These are phyloP conservation scores for Corvus hawaiiensis DNA, from an alignment of 2,113 vertebrate genomes.

Conservation along the genomic window DNA sequence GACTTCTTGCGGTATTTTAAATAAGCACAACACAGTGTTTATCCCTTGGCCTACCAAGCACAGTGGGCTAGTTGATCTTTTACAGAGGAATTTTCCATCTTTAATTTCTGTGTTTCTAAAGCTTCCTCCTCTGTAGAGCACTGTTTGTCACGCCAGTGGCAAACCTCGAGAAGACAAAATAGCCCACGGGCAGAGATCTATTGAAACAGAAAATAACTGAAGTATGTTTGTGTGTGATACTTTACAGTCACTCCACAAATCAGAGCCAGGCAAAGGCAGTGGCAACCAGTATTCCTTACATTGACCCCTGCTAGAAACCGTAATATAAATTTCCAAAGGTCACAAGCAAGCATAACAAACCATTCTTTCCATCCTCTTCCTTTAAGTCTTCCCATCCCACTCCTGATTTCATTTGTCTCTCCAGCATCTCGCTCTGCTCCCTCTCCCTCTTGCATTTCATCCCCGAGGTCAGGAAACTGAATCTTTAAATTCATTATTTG, in stretches of 20 bases:
- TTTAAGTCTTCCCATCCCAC: background rate
- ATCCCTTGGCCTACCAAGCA: background rate
- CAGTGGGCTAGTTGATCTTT: background rate
- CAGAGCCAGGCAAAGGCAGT: background rate
- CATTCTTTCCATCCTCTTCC: background rate
- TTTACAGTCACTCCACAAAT: background rate
- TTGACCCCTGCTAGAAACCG: background rate
- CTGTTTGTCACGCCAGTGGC: background rate
- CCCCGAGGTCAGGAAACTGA: background rate
- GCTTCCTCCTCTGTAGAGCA: background rate
- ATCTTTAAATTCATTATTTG: background rate
- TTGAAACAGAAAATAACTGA: background rate
- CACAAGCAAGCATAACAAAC: background rate
- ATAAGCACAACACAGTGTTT: background rate
- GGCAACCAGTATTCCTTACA: background rate
- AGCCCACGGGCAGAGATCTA: background rate
- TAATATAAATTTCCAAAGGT: background rate
- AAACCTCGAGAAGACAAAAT: conserved; percentile 15
- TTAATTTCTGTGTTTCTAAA: conserved; percentile 10
- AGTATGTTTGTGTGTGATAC: background rate
- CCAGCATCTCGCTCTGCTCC: background rate
- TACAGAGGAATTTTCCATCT: conserved; percentile 39
- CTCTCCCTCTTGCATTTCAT: background rate
- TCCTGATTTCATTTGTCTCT: background rate
- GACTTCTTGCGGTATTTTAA: background rate